Conservation (phyloP, 2,113 vertebrate genomes). For the Pardalotus punctatus region DNA sequence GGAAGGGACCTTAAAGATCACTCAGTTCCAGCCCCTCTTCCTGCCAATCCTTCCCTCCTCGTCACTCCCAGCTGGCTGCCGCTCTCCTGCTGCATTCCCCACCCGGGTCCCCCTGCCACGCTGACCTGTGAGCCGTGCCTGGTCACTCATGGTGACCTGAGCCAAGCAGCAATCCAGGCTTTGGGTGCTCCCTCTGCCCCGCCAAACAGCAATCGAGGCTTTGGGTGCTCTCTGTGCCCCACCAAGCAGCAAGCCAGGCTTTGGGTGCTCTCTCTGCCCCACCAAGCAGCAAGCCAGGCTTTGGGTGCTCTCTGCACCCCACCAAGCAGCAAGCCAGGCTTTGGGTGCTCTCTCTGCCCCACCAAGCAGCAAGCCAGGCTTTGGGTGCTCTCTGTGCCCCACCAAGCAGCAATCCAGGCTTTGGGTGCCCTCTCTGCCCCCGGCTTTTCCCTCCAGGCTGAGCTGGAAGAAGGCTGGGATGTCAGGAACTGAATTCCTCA, state of each 20-base stretch:
- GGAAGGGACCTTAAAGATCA: not conserved
- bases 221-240: not conserved
- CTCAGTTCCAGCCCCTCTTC: not conserved
- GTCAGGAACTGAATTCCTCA: not conserved
- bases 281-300: conserved; percentile 4
- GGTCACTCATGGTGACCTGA: too few species aligned
- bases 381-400: not conserved
- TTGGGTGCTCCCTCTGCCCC: not conserved
- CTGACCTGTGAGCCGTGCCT: not conserved
- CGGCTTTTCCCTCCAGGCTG: not conserved
- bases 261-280: not conserved
- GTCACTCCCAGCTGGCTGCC: not conserved
- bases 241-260: conserved; percentile 4
- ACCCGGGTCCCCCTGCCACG: not conserved
- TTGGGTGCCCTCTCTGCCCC: not conserved
- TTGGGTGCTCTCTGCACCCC: not conserved
- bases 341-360: not conserved
- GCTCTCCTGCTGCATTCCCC: not conserved
- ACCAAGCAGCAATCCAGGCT: conserved; percentile 3
- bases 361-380: conserved; percentile 4
- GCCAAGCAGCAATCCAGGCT: conserved; percentile 3
- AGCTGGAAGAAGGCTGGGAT: not conserved
- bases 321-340: conserved; percentile 4
- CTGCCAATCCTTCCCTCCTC: not conserved
- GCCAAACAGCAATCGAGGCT: conserved; percentile 1